These are phyloP conservation scores for Hymenopus coronatus DNA, from an alignment of 2,888 invertebrate species.

Conservation along the genomic window DNA sequence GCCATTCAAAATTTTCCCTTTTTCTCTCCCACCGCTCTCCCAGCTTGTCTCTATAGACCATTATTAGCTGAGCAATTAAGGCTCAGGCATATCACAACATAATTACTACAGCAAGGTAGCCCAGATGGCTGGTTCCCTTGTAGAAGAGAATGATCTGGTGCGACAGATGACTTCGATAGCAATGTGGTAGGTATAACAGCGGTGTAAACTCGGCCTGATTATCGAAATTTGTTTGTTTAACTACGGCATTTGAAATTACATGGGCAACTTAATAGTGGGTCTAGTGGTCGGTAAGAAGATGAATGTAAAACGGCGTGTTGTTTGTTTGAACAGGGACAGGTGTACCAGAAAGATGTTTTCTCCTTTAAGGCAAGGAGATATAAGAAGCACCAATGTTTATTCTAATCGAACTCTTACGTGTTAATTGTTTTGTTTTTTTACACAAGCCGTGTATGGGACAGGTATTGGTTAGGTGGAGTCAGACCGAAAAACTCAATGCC, in stretches of 20 bases:
- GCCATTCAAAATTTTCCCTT: background rate
- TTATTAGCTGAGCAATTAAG: background rate
- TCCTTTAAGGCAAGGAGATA: background rate
- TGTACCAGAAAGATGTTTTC: background rate
- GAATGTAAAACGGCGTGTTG: background rate
- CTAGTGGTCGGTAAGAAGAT: background rate
- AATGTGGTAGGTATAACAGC: background rate
- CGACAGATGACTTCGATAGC: background rate
- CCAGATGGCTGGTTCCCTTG: background rate
- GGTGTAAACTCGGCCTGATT: background rate
- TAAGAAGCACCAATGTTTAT: no score
- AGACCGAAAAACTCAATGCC: no score
- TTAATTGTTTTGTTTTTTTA: no score
- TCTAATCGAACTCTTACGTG: no score
- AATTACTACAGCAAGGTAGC: background rate
- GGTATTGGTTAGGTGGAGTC: no score
- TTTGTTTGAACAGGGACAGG: background rate
- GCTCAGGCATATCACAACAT: background rate
- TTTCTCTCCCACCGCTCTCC: background rate
- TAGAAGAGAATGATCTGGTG: background rate
- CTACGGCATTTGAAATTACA: background rate
- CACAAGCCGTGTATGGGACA: no score
- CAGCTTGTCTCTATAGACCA: background rate
- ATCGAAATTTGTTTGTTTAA: background rate
- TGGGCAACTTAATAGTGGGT: background rate